phyloP scores from a whole-genome alignment of 2,888 invertebrate genomes.

The Pomacea canaliculata region DNA sequence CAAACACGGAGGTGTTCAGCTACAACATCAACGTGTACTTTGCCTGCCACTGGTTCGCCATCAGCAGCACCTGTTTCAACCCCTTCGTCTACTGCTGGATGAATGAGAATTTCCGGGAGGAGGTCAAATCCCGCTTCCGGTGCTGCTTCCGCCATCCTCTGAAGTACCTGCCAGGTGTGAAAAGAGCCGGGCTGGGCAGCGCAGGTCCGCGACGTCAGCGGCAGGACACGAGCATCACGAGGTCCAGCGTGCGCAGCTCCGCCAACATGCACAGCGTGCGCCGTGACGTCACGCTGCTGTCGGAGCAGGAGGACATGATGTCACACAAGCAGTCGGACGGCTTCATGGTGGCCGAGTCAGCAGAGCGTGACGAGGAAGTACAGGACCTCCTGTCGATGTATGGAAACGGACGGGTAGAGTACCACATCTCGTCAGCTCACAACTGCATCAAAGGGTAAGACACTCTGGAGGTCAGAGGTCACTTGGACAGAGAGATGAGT shows the following conservation, averaged over 20 bases:
- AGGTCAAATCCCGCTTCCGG: conserved; percentile 60
- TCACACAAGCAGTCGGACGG: conserved; percentile 10
- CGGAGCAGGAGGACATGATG: conserved; percentile 21
- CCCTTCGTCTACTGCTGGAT: conserved; percentile 72
- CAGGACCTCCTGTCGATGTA: conserved; percentile 14
- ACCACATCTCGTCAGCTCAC: conserved; percentile 10
- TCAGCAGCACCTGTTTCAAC: conserved; percentile 71
- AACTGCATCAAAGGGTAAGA: conserved; percentile 12
- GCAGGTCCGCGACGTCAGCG: background rate
- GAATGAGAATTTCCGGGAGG: conserved; percentile 70
- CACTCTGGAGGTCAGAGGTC: background rate
- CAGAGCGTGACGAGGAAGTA: conserved; percentile 5
- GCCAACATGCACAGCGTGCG: conserved; percentile 12
- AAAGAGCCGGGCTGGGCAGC: background rate
- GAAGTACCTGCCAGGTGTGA: background rate
- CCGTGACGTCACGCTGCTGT: conserved; percentile 18
- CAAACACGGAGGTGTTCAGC: conserved; percentile 52
- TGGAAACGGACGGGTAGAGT: conserved; percentile 24
- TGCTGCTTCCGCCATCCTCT: conserved; percentile 46
- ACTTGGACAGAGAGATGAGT: too few species aligned
- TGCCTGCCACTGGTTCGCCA: conserved; percentile 71
- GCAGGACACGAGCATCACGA: conserved; percentile 2
- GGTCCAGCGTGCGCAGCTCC: conserved; percentile 14
- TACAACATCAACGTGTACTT: conserved; percentile 68
- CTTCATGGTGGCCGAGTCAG: background rate